Evolutionary conservation across 2,113 vertebrate species (phyloP).

Genomic region (Gnathonemus echidnorhynchus): DNA sequence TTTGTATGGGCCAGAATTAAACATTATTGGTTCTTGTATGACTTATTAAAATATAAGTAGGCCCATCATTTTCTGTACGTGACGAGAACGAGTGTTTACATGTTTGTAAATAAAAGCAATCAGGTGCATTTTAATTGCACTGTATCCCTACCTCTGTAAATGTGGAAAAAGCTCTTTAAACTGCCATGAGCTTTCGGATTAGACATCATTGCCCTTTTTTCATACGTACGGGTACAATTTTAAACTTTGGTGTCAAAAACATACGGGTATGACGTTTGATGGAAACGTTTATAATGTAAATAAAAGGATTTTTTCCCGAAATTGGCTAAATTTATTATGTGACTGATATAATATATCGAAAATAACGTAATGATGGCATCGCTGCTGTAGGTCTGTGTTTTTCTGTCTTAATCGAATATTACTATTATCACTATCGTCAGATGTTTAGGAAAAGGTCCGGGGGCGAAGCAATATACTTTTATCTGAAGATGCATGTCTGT

Average conservation of each 20-base stretch:
- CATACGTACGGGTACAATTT: background rate
- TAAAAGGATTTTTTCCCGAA: conserved; percentile 56
- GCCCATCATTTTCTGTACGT: conserved; percentile 45
- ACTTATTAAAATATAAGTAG: conserved; percentile 65
- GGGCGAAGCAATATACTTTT: background rate
- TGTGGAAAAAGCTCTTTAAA: background rate
- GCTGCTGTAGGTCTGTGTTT: background rate
- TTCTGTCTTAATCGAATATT: background rate
- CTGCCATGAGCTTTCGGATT: background rate
- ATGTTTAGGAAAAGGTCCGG: background rate
- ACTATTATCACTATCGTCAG: background rate
- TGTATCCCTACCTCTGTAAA: background rate
- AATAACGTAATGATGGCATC: background rate
- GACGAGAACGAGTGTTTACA: conserved; percentile 26
- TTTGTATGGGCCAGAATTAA: conserved; percentile 27
- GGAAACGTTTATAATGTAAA: conserved; percentile 59
- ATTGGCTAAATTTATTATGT: conserved; percentile 18
- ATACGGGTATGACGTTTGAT: conserved; percentile 47
- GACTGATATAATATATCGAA: background rate
- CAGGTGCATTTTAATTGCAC: conserved; percentile 37
- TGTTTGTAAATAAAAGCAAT: conserved; percentile 56
- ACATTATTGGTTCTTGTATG: conserved; percentile 58
- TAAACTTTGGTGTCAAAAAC: conserved; percentile 4
- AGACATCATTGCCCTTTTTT: background rate
- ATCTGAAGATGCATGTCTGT: background rate